These are phyloP conservation scores for Caenorhabditis sp. DNA, from an alignment of 2,888 invertebrate species.

Conservation along the genomic window DNA sequence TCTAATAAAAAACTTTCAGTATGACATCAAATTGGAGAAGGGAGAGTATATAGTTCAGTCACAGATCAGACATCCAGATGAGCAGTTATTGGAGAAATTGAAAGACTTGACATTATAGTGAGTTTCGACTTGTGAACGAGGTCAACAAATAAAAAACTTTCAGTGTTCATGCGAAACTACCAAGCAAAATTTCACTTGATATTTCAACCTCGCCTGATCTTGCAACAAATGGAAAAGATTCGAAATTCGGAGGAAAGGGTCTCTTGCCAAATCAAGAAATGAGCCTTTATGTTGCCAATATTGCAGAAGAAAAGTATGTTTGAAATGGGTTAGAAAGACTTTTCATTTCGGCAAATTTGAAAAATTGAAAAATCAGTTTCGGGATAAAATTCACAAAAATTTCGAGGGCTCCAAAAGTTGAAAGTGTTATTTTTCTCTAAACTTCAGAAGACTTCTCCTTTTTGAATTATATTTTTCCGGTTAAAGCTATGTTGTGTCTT, in stretches of 20 bases:
- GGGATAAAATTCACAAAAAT: no score
- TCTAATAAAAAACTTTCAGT: slow-evolving; percentile 74
- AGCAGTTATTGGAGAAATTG: slow-evolving; percentile 84
- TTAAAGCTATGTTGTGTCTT: no score
- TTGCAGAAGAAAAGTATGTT: slow-evolving; percentile 86
- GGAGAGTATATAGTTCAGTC: slow-evolving; percentile 89
- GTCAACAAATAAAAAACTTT: neutral
- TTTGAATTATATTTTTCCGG: no score
- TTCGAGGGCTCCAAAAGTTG: no score
- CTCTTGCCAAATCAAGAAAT: slow-evolving; percentile 77
- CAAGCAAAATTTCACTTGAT: slow-evolving; percentile 80
- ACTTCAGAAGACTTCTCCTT: no score
- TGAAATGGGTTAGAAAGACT: slow-evolving; percentile 42
- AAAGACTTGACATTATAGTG: slow-evolving; percentile 78
- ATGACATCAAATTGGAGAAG: slow-evolving; percentile 87
- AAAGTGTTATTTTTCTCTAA: no score
- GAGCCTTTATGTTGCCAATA: slow-evolving; percentile 82
- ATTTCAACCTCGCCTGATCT: slow-evolving; percentile 79
- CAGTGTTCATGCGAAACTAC: slow-evolving; percentile 77
- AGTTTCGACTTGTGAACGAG: neutral
- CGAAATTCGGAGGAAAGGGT: slow-evolving; percentile 75
- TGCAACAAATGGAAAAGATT: slow-evolving; percentile 76
- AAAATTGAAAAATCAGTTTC: no score
- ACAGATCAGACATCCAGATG: slow-evolving; percentile 89
- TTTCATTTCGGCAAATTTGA: no score